Evolutionary conservation across 2,113 vertebrate genomes (phyloP).

Genomic region (Otocyon megalotis): DNA sequence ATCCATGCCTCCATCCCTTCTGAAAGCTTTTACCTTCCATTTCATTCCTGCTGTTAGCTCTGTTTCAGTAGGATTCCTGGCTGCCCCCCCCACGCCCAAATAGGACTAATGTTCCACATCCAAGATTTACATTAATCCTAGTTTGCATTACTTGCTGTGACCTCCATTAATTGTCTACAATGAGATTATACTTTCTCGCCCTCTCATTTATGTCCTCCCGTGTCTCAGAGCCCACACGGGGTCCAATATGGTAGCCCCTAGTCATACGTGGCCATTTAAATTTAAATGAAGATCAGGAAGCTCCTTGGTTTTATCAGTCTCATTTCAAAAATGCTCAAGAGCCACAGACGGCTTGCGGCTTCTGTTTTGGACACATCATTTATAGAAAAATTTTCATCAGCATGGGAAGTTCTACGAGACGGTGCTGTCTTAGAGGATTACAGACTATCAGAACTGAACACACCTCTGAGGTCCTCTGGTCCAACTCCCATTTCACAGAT

Average conservation of each 20-base stretch:
- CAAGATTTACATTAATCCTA: not conserved
- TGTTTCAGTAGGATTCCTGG: not conserved
- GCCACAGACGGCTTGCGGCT: not conserved
- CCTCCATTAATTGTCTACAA: not conserved
- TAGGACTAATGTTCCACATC: not conserved
- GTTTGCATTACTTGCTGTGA: not conserved
- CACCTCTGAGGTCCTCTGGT: not conserved
- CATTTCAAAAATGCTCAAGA: not conserved
- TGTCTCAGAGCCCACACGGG: not conserved
- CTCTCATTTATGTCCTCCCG: not conserved
- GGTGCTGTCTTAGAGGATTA: not conserved
- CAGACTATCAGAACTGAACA: not conserved
- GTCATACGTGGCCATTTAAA: not conserved
- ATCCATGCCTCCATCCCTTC: not conserved
- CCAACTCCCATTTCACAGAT: not conserved
- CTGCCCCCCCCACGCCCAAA: not conserved
- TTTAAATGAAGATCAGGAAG: not conserved
- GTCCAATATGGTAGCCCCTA: not conserved
- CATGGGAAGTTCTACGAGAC: not conserved
- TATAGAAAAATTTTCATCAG: not conserved
- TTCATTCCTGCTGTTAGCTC: not conserved
- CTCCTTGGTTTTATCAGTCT: not conserved
- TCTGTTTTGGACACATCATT: not conserved
- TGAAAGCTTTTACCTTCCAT: not conserved
- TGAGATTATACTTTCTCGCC: not conserved